Evolutionary conservation across 2,888 invertebrate genomes (phyloP).

Genomic region (Leptarthrus brevirostris): DNA sequence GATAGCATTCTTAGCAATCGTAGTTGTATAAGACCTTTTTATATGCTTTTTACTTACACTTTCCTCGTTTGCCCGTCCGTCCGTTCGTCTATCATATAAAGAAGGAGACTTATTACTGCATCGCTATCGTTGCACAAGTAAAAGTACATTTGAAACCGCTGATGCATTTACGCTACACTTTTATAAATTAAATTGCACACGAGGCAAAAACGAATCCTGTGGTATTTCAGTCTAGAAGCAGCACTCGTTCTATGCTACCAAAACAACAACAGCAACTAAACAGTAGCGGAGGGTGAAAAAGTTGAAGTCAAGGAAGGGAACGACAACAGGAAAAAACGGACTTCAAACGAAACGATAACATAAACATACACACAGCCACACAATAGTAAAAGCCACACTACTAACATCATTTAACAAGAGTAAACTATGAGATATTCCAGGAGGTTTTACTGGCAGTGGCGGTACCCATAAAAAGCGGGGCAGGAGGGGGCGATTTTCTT

Average conservation of each 20-base stretch:
- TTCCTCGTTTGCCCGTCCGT: background rate
- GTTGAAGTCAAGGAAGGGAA: background rate
- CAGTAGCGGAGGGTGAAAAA: background rate
- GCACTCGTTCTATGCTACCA: background rate
- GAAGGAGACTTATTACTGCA: background rate
- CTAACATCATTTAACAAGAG: conserved; percentile 31
- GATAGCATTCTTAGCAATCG: background rate
- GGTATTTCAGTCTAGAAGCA: conserved; percentile 26
- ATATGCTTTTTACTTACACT: background rate
- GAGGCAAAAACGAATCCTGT: conserved; percentile 16
- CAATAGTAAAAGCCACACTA: conserved; percentile 35
- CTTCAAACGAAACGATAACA: conserved; percentile 20
- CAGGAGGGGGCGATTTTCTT: conserved; percentile 36
- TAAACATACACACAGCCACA: conserved; percentile 33
- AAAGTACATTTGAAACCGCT: conserved; percentile 28
- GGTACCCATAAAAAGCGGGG: background rate
- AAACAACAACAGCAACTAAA: conserved; percentile 12
- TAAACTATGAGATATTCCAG: conserved; percentile 21
- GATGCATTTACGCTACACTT: conserved; percentile 45
- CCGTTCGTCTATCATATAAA: background rate
- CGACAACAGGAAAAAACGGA: background rate
- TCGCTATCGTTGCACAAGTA: background rate
- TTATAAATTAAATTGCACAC: conserved; percentile 49
- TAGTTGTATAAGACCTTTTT: background rate
- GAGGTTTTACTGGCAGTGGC: background rate